Evolutionary conservation across 2,888 invertebrate species (phyloP), one percentile per base, ranked within the genome.

Genomic region (Mythimna ferrago): DNA sequence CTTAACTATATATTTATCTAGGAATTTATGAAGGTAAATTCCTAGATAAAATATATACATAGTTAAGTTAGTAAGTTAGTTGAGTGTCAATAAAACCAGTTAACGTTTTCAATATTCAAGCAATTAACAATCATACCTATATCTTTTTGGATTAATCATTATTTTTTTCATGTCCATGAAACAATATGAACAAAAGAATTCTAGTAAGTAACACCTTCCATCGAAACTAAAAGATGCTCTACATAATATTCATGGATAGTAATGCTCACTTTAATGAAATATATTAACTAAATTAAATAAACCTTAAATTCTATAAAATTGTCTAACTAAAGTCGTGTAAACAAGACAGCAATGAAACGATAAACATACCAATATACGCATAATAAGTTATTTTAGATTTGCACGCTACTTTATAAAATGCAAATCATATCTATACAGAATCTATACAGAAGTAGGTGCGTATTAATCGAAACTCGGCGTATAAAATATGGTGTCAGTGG

Each of bases 391-490:
- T 81, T 85, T 75, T 32, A 32, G 61, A 80, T 81, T 79, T 79
- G 62, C 78, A 66, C 61, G 84, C 86, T 83, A 86, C 83, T 85
- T 87, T 88, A 85, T 88, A 83, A 86, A 87, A 90, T 92, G 89
- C 84, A 89, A 90, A 90, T 91, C 86, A 83, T 85, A 84, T 71
- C n/a, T n/a, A n/a, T n/a, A n/a, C n/a, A n/a, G n/a, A n/a, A n/a
- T 66, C 41, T 60, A 66, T 66, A 69, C 66, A 71, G 85, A 87
- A 82, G 84, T 83, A 48, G 48, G 48, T 48, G 88, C 81, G 86
- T 88, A 89, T 88, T 89, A 86, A 89, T 89, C 86, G 87, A 87
- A 81, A 79, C 86, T 81, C 76, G 65, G 68, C 56, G 76, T 66
- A 82, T 89, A 88, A 89, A 82, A 89, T 89, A 87, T 86, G 85